Percentiles rank a stretch among this genome's conserved stretches.
These are phyloP conservation scores for Australoheros scitulus DNA, from an alignment of 2,113 vertebrate genomes.

Conservation along the genomic window DNA sequence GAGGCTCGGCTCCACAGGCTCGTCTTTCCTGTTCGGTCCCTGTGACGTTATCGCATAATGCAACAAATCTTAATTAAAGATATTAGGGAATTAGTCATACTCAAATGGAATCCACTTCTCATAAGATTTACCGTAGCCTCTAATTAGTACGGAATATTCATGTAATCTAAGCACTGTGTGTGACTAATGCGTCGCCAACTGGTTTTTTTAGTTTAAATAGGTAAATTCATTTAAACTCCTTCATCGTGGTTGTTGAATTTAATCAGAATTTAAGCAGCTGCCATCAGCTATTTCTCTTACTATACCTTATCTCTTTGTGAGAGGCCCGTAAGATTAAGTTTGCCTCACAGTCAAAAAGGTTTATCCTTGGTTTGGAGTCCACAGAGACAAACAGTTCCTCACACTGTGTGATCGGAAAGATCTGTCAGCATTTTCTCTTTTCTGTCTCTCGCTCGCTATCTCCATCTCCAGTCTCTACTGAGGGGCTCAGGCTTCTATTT, in stretches of 20 bases:
- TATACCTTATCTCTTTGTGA: neutral
- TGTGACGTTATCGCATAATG: neutral
- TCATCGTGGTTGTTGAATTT: conserved; percentile 19
- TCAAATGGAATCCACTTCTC: neutral
- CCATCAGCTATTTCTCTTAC: neutral
- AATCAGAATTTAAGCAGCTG: conserved; percentile 5
- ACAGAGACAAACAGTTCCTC: conserved; percentile 32
- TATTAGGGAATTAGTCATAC: conserved; percentile 12
- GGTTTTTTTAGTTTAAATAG: conserved; percentile 4
- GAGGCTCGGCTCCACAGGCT: neutral
- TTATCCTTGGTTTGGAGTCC: conserved; percentile 15
- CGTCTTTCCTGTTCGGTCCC: neutral
- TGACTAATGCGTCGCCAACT: neutral
- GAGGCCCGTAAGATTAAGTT: neutral
- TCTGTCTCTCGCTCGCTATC: neutral
- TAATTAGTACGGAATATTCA: neutral
- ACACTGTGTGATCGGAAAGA: conserved; percentile 44
- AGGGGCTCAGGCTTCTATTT: conserved; percentile 51
- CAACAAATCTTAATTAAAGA: neutral
- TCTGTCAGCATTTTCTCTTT: conserved; percentile 21
- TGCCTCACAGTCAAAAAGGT: neutral
- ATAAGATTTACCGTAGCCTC: neutral
- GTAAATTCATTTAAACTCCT: conserved; percentile 2
- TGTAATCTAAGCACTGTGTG: neutral
- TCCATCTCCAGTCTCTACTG: neutral